Conservation (phyloP, 2,888 invertebrate genomes). For the Sesia bembeciformis region DNA sequence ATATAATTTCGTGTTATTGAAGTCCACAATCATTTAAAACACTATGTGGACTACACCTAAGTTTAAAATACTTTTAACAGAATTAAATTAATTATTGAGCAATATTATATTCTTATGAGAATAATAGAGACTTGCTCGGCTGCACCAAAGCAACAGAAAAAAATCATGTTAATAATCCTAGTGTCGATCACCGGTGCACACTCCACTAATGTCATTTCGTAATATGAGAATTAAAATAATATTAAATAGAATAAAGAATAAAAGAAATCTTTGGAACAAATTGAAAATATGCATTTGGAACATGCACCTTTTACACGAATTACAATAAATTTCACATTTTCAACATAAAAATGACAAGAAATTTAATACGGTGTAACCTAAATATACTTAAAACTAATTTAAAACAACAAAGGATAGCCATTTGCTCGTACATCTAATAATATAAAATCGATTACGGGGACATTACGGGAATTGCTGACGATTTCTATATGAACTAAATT, state of each 20-base stretch:
- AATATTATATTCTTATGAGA: slow-evolving; percentile 69
- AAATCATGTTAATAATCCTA: slow-evolving; percentile 58
- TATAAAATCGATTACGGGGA: slow-evolving; percentile 39
- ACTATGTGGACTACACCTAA: slow-evolving; percentile 59
- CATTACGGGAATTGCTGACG: slow-evolving; percentile 48
- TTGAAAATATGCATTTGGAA: slow-evolving; percentile 65
- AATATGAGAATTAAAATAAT: slow-evolving; percentile 43
- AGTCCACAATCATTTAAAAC: slow-evolving; percentile 57
- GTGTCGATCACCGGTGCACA: slow-evolving; percentile 68
- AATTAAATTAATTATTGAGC: slow-evolving; percentile 68
- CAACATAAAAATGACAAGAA: slow-evolving; percentile 62
- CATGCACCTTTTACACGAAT: slow-evolving; percentile 63
- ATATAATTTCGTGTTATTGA: slow-evolving; percentile 58
- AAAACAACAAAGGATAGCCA: slow-evolving; percentile 62
- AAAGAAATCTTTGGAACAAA: slow-evolving; percentile 71
- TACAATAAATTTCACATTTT: slow-evolving; percentile 48
- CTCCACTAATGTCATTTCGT: slow-evolving; percentile 67
- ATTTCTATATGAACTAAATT: slow-evolving; percentile 45
- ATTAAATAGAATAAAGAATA: slow-evolving; percentile 41
- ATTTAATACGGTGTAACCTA: slow-evolving; percentile 43
- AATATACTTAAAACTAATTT: slow-evolving; percentile 68
- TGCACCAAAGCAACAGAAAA: slow-evolving; percentile 69
- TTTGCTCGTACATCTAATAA: slow-evolving; percentile 46
- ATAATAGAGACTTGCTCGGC: slow-evolving; percentile 73
- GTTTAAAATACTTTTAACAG: slow-evolving; percentile 68